A percentile compares a stretch with the other conserved stretches of the same genome.
phyloP scores from a whole-genome alignment of 2,113 vertebrate genomes.

The Sylvilagus bachmani region DNA sequence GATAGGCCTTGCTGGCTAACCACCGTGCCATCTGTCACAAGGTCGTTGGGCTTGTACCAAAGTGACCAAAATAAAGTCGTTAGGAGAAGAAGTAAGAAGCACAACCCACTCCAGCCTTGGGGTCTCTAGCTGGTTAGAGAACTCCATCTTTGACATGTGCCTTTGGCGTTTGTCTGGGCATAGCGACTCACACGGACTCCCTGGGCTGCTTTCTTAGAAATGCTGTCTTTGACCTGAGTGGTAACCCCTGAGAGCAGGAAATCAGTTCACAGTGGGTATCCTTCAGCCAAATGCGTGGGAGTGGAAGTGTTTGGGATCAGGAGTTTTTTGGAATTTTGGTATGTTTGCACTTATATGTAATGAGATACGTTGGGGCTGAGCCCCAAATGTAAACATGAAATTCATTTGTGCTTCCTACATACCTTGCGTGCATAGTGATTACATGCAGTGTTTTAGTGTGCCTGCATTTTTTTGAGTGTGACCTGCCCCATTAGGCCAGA shows the following conservation, averaged over 20 bases:
- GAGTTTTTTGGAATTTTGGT: not conserved
- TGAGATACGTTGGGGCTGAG: not conserved
- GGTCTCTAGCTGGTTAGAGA: not conserved
- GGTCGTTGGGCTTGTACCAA: not conserved
- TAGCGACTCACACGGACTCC: not conserved
- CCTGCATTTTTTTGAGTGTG: not conserved
- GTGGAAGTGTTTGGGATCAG: not conserved
- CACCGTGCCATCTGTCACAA: not conserved
- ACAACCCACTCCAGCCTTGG: not conserved
- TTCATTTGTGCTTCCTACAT: not conserved
- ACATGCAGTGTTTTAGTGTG: not conserved
- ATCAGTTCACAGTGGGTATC: not conserved
- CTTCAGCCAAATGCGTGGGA: not conserved
- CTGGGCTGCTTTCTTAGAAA: conserved; percentile 31
- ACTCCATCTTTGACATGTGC: not conserved
- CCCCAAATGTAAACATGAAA: not conserved
- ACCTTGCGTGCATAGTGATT: not conserved
- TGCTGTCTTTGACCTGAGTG: not conserved
- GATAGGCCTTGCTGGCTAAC: not conserved
- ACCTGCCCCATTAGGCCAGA: not conserved
- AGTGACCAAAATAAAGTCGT: conserved; percentile 11
- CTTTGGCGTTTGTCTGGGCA: not conserved
- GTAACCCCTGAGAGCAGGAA: not conserved
- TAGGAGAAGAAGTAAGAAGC: not conserved
- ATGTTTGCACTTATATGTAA: not conserved